Base-by-base conservation (phyloP, 1,140 invertebrate genomes). In the Bathynomus jamesi region DNA sequence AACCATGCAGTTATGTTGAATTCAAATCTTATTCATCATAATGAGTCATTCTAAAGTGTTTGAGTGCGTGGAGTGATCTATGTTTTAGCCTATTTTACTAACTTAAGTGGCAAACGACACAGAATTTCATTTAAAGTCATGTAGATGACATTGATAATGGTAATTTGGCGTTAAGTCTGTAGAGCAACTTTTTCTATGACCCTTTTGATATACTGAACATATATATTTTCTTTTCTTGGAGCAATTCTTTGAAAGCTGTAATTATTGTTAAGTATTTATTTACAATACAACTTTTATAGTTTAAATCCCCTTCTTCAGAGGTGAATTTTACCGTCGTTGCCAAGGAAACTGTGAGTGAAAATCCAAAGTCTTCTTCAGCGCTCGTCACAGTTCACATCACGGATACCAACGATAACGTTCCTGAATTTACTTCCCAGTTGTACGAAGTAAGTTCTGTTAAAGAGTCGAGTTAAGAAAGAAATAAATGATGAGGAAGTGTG, bases 391-490 rank as follows among this genome's bases (percentile, higher is more conserved):
- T 97, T 61, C 87, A 89, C 74, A 89, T 98, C 78, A 85, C 89
- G 73, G 95, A 98, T 83, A 88, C 92, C 80, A 97, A 98, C 80
- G 95, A 98, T 80, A 96, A 97, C 82, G 91, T 91, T 80, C 95
- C 95, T 0, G 89, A 92, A 81, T 98, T 98, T 79, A 88, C 86
- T 0, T 86, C 91, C 78, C 83, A 86, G 21, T 80, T 88, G 29
- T 96, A 96, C 80, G 90, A 92, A 78, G 83, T n/a, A n/a, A 7
- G 28, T 63, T 25, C 11, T 63, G 24, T 7, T 63, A 25, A 7
- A 25, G 28, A 25, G 61, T 24, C 24, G n/a, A 7, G 5, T 63
- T 25, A 25, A 63, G 5, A 8, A 7, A 25, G 61, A 11, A 63
- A 11, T 25, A n/a, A n/a, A 5, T 63, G 61, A 7, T 11, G 11